Conservation (phyloP, 1,140 invertebrate species). For the Acromyrmex heyeri region DNA sequence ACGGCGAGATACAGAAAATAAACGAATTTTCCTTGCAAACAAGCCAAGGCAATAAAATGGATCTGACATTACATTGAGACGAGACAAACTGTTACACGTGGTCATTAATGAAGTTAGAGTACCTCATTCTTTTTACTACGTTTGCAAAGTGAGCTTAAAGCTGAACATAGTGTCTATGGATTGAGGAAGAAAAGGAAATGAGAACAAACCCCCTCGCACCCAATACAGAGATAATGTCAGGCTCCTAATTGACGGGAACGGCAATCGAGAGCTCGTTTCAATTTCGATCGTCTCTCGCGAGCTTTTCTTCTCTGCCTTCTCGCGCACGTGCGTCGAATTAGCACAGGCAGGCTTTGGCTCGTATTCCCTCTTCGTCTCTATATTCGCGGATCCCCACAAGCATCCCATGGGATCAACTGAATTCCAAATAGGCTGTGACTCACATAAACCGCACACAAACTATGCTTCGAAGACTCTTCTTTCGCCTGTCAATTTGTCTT, state of each 20-base stretch:
- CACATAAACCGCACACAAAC: conserved; percentile 63
- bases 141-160: conserved; percentile 37
- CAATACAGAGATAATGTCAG: conserved; percentile 37
- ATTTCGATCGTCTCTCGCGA: conserved; percentile 50
- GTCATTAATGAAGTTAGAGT: conserved; percentile 46
- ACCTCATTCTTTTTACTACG: conserved; percentile 40
- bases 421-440: conserved; percentile 64
- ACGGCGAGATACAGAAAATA: background rate
- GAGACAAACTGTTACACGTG: conserved; percentile 25
- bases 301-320: conserved; percentile 59
- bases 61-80: background rate
- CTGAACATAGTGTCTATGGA: background rate
- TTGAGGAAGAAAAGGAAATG: background rate
- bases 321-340: conserved; percentile 82
- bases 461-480: conserved; percentile 27
- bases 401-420: conserved; percentile 68
- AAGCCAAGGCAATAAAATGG: conserved; percentile 27
- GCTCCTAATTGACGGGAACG: conserved; percentile 35
- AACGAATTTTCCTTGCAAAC: conserved; percentile 37
- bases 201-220: background rate
- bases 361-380: background rate
- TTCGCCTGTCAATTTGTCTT: conserved; percentile 21
- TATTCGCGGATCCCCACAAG: conserved; percentile 39
- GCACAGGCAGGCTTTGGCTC: conserved; percentile 54
- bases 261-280: conserved; percentile 66